These are phyloP conservation scores for Ceratina japonica DNA, from an alignment of 1,140 invertebrate species.

Conservation along the genomic window DNA sequence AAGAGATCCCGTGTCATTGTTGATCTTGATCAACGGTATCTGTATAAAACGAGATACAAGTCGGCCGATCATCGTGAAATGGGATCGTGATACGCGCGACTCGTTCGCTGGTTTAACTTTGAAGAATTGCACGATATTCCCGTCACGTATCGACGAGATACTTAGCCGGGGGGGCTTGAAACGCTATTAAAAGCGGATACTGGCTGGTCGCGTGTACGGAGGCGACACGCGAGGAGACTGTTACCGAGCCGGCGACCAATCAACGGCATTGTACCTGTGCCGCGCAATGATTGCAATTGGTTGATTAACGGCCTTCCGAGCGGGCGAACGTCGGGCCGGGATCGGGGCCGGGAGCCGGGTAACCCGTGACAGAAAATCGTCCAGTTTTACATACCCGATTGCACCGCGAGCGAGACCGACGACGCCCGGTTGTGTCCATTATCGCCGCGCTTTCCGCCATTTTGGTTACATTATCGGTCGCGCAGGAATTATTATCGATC, in stretches of 20 bases:
- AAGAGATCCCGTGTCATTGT: too few species aligned
- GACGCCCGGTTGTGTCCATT: conserved; percentile 44
- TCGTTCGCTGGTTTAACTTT: too few species aligned
- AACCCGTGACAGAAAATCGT: conserved; percentile 42
- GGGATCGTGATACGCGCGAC: too few species aligned
- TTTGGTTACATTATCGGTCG: conserved; percentile 58
- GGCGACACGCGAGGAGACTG: conserved; percentile 41
- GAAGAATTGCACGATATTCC: neutral
- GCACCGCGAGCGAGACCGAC: conserved; percentile 25
- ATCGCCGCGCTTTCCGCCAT: conserved; percentile 59
- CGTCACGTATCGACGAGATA: conserved; percentile 9
- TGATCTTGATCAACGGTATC: too few species aligned
- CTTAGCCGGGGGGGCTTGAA: neutral
- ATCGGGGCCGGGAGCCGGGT: conserved; percentile 35
- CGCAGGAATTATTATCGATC: conserved; percentile 42
- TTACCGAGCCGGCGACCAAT: conserved; percentile 49
- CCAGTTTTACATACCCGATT: conserved; percentile 63
- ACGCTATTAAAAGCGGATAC: conserved; percentile 22
- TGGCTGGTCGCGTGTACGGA: conserved; percentile 11
- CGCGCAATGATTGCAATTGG: conserved; percentile 55
- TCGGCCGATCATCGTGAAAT: too few species aligned
- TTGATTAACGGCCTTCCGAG: conserved; percentile 43
- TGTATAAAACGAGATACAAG: too few species aligned
- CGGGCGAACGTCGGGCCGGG: neutral
- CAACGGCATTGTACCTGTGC: conserved; percentile 38